Evolutionary conservation across 2,888 invertebrate genomes (phyloP), one percentile per base, ranked within the genome.

Genomic region (Chymomyza fuscimana): DNA sequence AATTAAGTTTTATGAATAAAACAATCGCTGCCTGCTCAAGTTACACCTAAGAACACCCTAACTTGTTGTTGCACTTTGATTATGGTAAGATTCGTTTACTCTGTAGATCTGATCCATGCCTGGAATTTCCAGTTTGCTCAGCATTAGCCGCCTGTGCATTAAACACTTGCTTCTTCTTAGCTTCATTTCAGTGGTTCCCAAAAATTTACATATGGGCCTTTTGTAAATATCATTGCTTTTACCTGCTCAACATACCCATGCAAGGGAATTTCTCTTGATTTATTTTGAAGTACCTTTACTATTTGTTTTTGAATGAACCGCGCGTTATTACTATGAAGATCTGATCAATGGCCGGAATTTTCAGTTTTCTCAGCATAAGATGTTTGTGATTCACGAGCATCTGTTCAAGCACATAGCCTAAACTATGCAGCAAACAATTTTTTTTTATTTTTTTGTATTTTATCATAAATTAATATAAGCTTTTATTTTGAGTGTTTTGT

Each of bases 51-150:
- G 25, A 25, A 25, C 12, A 46, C 40, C 12, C 12, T 12, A 46
- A 46, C 40, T 46, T 29, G 25, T 46, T 29, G 25, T 59, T 59
- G 3, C 25, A 25, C 2, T 25, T 25, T 25, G 25, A 25, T 25
- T 25, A 4, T 1, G 25, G 25, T 25, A 25, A 59, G 59, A 1
- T 19, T 19, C 19, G 19, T 19, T 25, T 25, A 25, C 59, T 25
- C 9, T 36, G 59, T 12, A 19, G 5, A 25, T 25, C 25, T 3
- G 25, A 25, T 3, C 25, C 25, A 25, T 25, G 25, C 4, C 25
- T 69, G 66, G 87, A 69, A 69, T 87, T 83, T 82, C 83, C 83
- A 82, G 88, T 87, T 83, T 82, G 46, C 46, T 72, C 73, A 61
- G 65, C 69, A 74, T 67, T 66, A 56, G n/a, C 12, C 16, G 7